Conservation (phyloP, 2,888 invertebrate genomes). For the Scaptodrosophila latifasciaeformis region DNA sequence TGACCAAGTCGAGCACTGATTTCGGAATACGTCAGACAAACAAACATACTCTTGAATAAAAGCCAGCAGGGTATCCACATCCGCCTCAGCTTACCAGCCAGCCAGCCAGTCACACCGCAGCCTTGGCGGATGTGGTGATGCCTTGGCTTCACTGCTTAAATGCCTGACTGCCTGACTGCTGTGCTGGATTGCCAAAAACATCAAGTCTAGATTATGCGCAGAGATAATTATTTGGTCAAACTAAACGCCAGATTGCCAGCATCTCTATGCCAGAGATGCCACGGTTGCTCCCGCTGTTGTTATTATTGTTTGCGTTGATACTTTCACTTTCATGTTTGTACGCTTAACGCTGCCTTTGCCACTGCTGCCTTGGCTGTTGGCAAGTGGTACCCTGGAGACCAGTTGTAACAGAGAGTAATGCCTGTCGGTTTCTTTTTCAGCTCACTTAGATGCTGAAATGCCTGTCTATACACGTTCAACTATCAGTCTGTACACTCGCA, state of each 20-base stretch:
- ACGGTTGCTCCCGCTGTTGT: not conserved
- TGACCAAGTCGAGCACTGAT: slow-evolving; percentile 37
- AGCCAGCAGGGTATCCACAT: too few species aligned
- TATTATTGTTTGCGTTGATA: slow-evolving; percentile 12
- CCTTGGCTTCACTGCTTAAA: too few species aligned
- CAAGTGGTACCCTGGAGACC: slow-evolving; percentile 64
- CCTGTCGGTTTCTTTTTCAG: slow-evolving; percentile 24
- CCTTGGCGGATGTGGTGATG: slow-evolving; percentile 18
- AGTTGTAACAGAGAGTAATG: slow-evolving; percentile 51
- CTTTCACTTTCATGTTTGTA: slow-evolving; percentile 54
- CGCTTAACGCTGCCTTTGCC: slow-evolving; percentile 58
- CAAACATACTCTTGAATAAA: too few species aligned
- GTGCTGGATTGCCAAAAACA: slow-evolving; percentile 30
- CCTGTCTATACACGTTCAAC: too few species aligned
- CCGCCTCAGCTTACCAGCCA: too few species aligned
- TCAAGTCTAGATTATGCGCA: slow-evolving; percentile 54
- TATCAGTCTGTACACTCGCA: too few species aligned
- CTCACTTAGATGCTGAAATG: too few species aligned
- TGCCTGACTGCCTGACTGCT: slow-evolving; percentile 3
- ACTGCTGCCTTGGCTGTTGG: slow-evolving; percentile 42
- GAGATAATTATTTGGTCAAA: slow-evolving; percentile 59
- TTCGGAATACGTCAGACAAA: slow-evolving; percentile 37
- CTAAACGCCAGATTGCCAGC: slow-evolving; percentile 2
- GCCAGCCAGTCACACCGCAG: slow-evolving; percentile 47
- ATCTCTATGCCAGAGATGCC: not conserved